Base-by-base conservation (phyloP, 2,888 invertebrate genomes). In the Polydrusus tereticollis region DNA sequence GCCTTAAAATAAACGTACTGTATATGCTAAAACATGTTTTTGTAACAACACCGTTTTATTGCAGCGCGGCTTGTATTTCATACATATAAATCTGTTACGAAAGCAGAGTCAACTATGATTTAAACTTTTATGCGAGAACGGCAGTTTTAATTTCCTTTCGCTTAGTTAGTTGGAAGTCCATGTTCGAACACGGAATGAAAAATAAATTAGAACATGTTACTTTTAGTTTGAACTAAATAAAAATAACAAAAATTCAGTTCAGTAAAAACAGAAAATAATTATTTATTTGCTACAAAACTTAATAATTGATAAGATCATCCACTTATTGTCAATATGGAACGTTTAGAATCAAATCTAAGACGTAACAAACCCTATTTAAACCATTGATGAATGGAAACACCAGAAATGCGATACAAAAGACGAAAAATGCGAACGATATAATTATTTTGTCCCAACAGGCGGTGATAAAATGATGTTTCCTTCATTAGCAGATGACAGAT, bases 401-500 rank as follows among this genome's bases (percentile, higher is more conserved):
- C 26, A 29, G 52, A 52, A 16, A 2, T 6, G 14, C 14, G 20
- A 16, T 29, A 52, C 52, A 29, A 52, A 29, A 4, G 29, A 52
- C 14, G 16, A 29, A 29, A 10, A 52, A 52, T 16, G 16, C 16
- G 29, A 52, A 52, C 21, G 29, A 52, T 52, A 52, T n/a, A 29
- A 52, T 52, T 52, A 52, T 16, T 21, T 52, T 16, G 29, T 52
- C 16, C 52, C 52, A 2, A 23, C 12, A 20, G 29, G 14, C 14
- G 29, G 52, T 26, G 52, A 52, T 52, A 52, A 52, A 52, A 52
- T 29, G 52, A 52, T 29, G 52, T 52, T 52, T 29, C 52, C 52
- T 16, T 52, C 52, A 52, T 52, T 52, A 52, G 52, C 29, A 52
- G 52, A 52, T 52, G 52, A 52, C 52, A 29, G 52, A 52, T 52